Percentiles rank a stretch among this genome's conserved stretches.
These are phyloP conservation scores for Acrossocheilus fasciatus DNA, from an alignment of 2,797 vertebrate species.

Conservation along the genomic window DNA sequence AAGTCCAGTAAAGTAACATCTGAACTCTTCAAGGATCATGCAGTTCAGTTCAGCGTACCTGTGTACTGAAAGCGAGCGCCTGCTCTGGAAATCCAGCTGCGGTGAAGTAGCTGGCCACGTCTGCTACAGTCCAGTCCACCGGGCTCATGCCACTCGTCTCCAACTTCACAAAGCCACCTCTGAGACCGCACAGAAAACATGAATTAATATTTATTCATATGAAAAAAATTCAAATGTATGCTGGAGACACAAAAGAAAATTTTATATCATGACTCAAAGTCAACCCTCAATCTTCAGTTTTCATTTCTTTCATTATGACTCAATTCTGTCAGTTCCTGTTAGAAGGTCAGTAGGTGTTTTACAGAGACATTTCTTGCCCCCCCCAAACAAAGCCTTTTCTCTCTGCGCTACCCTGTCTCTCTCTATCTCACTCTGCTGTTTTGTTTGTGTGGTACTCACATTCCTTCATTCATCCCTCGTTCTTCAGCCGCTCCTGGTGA, in stretches of 20 bases:
- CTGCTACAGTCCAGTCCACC: constrained; percentile 87
- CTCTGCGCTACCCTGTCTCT: background rate
- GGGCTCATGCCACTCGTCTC: constrained; percentile 77
- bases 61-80: constrained; percentile 86
- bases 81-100: constrained; percentile 88
- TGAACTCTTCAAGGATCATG: background rate
- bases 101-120: constrained; percentile 88
- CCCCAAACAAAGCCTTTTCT: background rate
- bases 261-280: background rate
- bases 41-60: constrained; percentile 72
- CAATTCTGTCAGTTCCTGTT: background rate
- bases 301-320: background rate
- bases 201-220: background rate
- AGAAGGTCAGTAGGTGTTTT: constrained; percentile 6
- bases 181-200: constrained; percentile 15
- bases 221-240: background rate
- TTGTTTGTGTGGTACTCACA: constrained; percentile 69
- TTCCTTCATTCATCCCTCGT: constrained; percentile 70
- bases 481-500: constrained; percentile 77
- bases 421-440: background rate
- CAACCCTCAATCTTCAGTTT: background rate
- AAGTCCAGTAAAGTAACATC: background rate
- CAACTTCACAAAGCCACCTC: constrained; percentile 72
- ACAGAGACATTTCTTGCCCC: background rate
- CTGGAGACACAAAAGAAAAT: background rate